Conservation (phyloP, 92 coral and sea anemone genomes). For the Actinostola sp. region DNA sequence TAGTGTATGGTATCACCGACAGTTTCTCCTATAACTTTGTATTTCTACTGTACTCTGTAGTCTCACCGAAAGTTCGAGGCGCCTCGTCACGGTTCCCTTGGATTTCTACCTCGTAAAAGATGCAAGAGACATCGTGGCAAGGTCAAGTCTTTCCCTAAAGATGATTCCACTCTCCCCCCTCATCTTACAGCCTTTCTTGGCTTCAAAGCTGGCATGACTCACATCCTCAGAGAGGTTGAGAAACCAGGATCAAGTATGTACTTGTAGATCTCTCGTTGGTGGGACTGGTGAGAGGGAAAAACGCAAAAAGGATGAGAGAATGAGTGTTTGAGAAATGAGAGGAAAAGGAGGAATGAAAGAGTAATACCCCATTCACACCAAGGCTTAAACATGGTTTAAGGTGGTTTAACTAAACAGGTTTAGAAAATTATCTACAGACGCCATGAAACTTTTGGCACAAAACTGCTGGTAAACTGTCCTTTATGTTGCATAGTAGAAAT, state of each 20-base stretch:
- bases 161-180: slow-evolving; percentile 91
- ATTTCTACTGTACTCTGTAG: too few relatives aligned
- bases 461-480: too few relatives aligned
- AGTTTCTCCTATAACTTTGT: too few relatives aligned
- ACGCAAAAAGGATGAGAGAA: neutral
- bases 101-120: slow-evolving; percentile 98
- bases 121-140: slow-evolving; percentile 94
- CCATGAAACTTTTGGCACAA: too few relatives aligned
- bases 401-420: too few relatives aligned
- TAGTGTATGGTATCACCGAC: too few relatives aligned
- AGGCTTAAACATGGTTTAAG: too few relatives aligned
- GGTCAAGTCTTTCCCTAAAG: slow-evolving; percentile 96
- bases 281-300: neutral
- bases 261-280: neutral
- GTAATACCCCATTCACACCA: too few relatives aligned
- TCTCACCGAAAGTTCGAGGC: slow-evolving; percentile 99
- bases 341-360: too few relatives aligned
- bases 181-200: slow-evolving; percentile 98
- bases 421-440: too few relatives aligned
- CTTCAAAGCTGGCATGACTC: slow-evolving; percentile 99
- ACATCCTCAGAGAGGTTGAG: slow-evolving; percentile 95
- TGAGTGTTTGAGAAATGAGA: neutral
- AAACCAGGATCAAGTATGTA: slow-evolving; percentile 98
- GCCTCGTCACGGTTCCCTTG: slow-evolving; percentile 98
- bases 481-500: too few relatives aligned